Evolutionary conservation across 1,140 invertebrate genomes (phyloP), one percentile per base, ranked within the genome.

Genomic region (Gonatopus flavifemur): DNA sequence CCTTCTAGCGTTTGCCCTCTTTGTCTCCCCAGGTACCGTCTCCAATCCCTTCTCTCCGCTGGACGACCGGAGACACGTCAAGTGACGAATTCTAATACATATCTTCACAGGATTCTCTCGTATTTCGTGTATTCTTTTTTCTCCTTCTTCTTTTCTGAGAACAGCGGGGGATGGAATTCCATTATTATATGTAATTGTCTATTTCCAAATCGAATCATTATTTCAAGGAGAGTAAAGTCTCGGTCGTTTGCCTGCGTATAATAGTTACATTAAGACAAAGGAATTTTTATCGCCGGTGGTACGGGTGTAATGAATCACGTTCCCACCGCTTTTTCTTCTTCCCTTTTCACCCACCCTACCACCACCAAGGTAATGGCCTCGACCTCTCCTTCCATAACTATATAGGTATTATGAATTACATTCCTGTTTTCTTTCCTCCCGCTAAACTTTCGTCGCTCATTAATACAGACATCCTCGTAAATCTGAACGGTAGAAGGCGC

Each of bases 391-490:
- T 32, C 31, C 35, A n/a, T n/a, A n/a, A n/a, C n/a, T n/a, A n/a
- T n/a, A n/a, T n/a, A n/a, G 24, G 22, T n/a, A 30, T 41, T 41
- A 38, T 49, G 32, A 43, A 28, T 53, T 40, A 47, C 39, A 35
- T 16, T 20, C 21, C 12, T 32, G 21, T 22, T 50, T 55, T 42
- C 37, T 49, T 50, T 33, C 18, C 4, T 16, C 7, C 12, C 12
- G 12, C 22, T 12, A 41, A 32, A 48, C n/a, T 52, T 25, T 21
- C 16, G 6, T n/a, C 20, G 24, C 22, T 37, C 51, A 38, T 42
- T 53, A 49, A 53, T 63, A 59, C 58, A 37, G 18, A 59, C 42
- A 32, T 45, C 47, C 52, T 10, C 33, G 59, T 55, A 59, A 53
- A 58, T 56, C 56, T 24, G 41, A 47, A 49, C 49, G 28, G n/a